Evolutionary conservation across 2,797 vertebrate genomes (phyloP).

Genomic region (Discoglossus pictus): DNA sequence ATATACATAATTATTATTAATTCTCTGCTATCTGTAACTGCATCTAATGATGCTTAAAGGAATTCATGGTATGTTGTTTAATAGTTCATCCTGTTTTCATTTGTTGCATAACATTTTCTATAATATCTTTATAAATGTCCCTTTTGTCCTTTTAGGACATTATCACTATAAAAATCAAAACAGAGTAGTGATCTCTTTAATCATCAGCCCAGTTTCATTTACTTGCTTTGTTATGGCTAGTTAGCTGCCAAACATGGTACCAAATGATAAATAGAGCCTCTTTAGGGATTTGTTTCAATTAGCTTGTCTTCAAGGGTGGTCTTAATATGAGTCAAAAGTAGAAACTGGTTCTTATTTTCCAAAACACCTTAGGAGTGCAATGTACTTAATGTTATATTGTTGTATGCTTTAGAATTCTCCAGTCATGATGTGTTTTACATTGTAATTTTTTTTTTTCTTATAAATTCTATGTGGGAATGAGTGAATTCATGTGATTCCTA

Average conservation of each 20-base stretch:
- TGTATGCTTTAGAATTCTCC: slow-evolving; percentile 60
- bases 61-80: too few species aligned
- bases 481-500: slow-evolving; percentile 4
- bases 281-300: slow-evolving; percentile 64
- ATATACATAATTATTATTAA: too few species aligned
- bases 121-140: background rate
- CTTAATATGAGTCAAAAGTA: slow-evolving; percentile 65
- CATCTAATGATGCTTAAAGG: too few species aligned
- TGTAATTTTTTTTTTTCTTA: slow-evolving; percentile 64
- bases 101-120: too few species aligned
- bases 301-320: slow-evolving; percentile 70
- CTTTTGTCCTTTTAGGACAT: slow-evolving; percentile 18
- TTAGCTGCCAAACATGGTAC: slow-evolving; percentile 64
- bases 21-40: too few species aligned
- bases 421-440: slow-evolving; percentile 56
- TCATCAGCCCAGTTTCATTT: slow-evolving; percentile 61
- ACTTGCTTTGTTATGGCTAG: slow-evolving; percentile 61
- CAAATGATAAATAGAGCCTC: slow-evolving; percentile 65
- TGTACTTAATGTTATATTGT: slow-evolving; percentile 64
- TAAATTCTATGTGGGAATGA: slow-evolving; percentile 1
- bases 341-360: slow-evolving; percentile 66
- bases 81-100: too few species aligned
- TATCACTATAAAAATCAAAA: slow-evolving; percentile 55
- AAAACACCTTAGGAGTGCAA: slow-evolving; percentile 63
- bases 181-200: slow-evolving; percentile 55